A percentile compares a stretch with the other conserved stretches of the same genome.
Evolutionary conservation across 2,113 vertebrate genomes (phyloP).

Genomic region (Aramus guarauna): DNA sequence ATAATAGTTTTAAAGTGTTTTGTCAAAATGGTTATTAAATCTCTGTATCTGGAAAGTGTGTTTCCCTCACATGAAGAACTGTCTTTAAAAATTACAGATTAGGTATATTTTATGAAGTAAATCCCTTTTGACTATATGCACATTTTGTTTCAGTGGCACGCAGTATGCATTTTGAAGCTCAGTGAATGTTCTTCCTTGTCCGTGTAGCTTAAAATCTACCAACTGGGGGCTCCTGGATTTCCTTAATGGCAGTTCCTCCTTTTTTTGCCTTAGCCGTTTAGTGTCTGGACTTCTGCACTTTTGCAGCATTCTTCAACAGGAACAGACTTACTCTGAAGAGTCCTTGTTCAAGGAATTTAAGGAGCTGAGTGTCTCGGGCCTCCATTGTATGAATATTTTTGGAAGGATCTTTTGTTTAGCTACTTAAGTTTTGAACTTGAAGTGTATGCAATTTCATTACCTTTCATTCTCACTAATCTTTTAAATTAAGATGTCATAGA

Average conservation of each 20-base stretch:
- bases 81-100: background rate
- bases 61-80: background rate
- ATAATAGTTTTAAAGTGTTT: background rate
- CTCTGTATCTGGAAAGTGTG: background rate
- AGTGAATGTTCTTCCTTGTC: background rate
- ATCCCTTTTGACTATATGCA: background rate
- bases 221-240: background rate
- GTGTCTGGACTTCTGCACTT: background rate
- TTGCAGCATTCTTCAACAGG: background rate
- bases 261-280: background rate
- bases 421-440: background rate
- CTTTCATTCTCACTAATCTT: background rate
- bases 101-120: background rate
- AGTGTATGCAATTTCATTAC: constrained; percentile 8
- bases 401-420: background rate
- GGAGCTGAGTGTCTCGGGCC: background rate
- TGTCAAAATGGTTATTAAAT: background rate
- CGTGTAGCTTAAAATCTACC: background rate
- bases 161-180: background rate
- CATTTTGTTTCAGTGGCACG: background rate
- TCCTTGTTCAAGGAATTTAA: background rate
- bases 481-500: background rate
- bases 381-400: background rate
- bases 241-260: background rate
- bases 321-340: background rate